Base-by-base conservation (phyloP, 2,797 vertebrate genomes). In the Rhodeus uyekii region DNA sequence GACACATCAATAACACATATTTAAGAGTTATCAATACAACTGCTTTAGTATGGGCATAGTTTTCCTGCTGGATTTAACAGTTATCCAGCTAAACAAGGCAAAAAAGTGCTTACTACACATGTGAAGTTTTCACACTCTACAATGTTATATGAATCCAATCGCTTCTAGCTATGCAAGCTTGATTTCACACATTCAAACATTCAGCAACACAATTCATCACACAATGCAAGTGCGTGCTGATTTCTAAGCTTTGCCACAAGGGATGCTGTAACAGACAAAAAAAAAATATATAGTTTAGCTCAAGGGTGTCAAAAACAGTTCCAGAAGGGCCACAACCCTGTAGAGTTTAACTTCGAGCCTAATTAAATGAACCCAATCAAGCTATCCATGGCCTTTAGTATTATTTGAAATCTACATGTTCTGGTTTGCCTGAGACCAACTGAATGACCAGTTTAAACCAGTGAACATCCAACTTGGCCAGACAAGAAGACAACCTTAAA, bases 1-100 rank as follows among this genome's bases (percentile, higher is more conserved):
- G 53, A 78, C 71, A 69, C 63, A 32, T 50, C 80, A 81, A 53
- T 42, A 74, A 74, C 78, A 22, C n/a, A 8, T 48, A 34, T 48
- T 61, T 64, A 19, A 38, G n/a, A 27, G 24, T 61, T 29, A 27
- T 16, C 71, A 53, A 22, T 29, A 50, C 58, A 53, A 48, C 69
- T 42, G 10, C 73, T 63, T 74, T 29, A 74, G 34, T 39, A 61
- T 63, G n/a, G n/a, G 61, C 58, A 60, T 18, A 29, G 8, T 46
- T 80, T 71, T 44, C 53, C n/a, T n/a, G 38, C 3, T 36, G 79
- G 58, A 81, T 64, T 74, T 44, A 39, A 38, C 46, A 18, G 68
- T 61, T 76, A 63, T 42, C 24, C 55, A n/a, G n/a, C 24, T 10
- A 74, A 81, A 65, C 12, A 4, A 14, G 19, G 24, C 34, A 50